Evolutionary conservation across 2,888 invertebrate species (phyloP), one percentile per base, ranked within the genome.

Genomic region (Allacma fusca): DNA sequence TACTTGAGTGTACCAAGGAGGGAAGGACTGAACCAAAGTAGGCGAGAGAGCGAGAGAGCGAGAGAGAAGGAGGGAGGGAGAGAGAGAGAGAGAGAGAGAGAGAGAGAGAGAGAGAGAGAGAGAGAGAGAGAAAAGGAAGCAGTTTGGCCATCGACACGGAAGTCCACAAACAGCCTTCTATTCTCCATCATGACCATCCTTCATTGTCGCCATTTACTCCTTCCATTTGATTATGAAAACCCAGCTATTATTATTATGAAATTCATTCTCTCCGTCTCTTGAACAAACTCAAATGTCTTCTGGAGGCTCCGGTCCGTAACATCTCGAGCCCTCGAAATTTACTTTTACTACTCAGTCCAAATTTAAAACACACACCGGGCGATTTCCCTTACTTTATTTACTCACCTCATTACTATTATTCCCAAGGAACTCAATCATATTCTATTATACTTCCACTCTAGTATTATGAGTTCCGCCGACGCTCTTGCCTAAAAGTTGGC

Each of bases 161-260:
- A 77, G 77, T 77, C 73, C 73, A 77, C 67, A 77, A 77, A 73
- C 72, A 68, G 67, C 73, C 65, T 68, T 43, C 68, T 57, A 29
- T 26, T 26, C 50, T 50, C 50, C 50, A n/a, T 50, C 50, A 50
- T 50, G 50, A 50, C 50, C 65, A 65, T 65, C 65, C 65, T 65
- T 65, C 65, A 50, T 70, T 50, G 44, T 65, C 65, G 64, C 71
- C 71, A 71, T 71, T 70, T 29, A 67, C 34, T 23, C 43, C 13
- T 34, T 50, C 50, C n/a, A 44, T 43, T 71, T 62, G 40, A 71
- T 76, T 67, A 71, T 43, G 71, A 67, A 71, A 71, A 71, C 76
- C 76, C 65, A 71, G 67, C 29, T 73, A 68, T 65, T 44, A 44
- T 50, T 68, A 50, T n/a, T 19, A n/a, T 50, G 50, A n/a, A 50